Percentiles rank a stretch among this genome's conserved stretches.
These are phyloP conservation scores for Ophioderma brevispina DNA, from an alignment of 35 echinoderm and acorn worm genomes.

Conservation along the genomic window DNA sequence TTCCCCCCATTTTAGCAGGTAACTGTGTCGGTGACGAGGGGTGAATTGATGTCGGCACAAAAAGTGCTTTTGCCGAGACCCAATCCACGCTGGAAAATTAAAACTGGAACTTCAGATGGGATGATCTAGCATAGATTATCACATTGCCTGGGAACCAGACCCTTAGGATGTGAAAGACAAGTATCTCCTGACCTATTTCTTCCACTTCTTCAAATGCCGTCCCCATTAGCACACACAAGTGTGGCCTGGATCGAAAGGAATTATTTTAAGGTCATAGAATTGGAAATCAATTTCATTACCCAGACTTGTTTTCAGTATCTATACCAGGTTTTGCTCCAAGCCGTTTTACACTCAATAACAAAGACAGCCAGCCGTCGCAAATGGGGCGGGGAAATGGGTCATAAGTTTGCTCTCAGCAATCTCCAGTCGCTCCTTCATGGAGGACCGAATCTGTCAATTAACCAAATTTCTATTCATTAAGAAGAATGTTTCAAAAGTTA, in stretches of 20 bases:
- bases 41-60: constrained; percentile 43
- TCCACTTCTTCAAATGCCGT: constrained; percentile 4
- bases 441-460: too few species aligned
- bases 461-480: too few species aligned
- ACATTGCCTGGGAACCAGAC: constrained; percentile 20
- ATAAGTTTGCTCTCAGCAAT: too few species aligned
- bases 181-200: constrained; percentile 50
- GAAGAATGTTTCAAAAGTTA: too few species aligned
- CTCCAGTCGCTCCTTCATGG: too few species aligned
- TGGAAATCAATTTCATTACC: constrained; percentile 10
- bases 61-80: constrained; percentile 24
- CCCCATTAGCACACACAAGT: neutral
- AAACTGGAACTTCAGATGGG: constrained; percentile 18
- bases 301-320: neutral
- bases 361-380: neutral
- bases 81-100: constrained; percentile 26
- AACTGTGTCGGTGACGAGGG: constrained; percentile 32
- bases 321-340: neutral
- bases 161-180: constrained; percentile 34
- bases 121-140: constrained; percentile 41
- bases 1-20: constrained; percentile 1
- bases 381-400: neutral
- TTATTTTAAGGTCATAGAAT: neutral
- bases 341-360: neutral
- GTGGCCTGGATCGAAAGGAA: neutral